Conservation (phyloP, 2,113 vertebrate species). For the Eudorcas thomsonii region DNA sequence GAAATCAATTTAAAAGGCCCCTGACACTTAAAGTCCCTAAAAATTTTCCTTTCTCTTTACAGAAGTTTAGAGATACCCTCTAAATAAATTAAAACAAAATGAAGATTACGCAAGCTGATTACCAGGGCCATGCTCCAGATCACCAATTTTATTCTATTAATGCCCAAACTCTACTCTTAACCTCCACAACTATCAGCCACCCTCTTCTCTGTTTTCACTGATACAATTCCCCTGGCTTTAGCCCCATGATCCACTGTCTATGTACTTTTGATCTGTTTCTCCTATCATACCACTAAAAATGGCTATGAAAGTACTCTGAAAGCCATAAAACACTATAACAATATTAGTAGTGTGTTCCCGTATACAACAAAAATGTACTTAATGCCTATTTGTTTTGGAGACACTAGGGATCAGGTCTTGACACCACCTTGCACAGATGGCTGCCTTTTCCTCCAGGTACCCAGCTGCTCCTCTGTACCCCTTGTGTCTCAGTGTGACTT, state of each 20-base stretch:
- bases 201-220: not conserved
- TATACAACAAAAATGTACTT: not conserved
- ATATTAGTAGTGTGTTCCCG: not conserved
- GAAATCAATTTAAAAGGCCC: not conserved
- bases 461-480: not conserved
- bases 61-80: not conserved
- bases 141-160: not conserved
- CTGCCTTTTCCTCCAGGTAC: not conserved
- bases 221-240: not conserved
- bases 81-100: conserved; percentile 16
- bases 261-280: not conserved
- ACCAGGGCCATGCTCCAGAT: not conserved
- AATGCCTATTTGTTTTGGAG: not conserved
- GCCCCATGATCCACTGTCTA: not conserved
- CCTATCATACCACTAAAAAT: not conserved
- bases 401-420: not conserved
- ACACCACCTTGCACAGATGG: not conserved
- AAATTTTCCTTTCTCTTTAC: not conserved
- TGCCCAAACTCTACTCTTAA: not conserved
- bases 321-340: not conserved
- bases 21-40: not conserved
- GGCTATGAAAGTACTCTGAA: not conserved
- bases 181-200: not conserved
- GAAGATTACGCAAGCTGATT: not conserved
- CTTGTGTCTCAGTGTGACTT: not conserved